Base-by-base conservation (phyloP, 1,140 invertebrate genomes). In the Linepithema humile region DNA sequence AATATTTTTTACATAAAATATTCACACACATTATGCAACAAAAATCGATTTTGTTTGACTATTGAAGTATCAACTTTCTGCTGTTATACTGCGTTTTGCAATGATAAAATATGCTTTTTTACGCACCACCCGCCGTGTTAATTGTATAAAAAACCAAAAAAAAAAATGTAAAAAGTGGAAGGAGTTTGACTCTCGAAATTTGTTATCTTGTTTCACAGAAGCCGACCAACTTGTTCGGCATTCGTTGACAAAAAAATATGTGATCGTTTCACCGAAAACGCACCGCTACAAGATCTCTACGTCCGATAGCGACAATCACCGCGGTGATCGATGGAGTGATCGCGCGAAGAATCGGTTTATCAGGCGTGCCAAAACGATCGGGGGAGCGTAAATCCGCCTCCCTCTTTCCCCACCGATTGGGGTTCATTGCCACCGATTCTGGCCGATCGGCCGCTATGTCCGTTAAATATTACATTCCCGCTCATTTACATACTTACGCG, bases 381-480 rank as follows among this genome's bases (percentile, higher is more conserved):
- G 23, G 4, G 26, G 53, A 29, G 20, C 17, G 10, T 29, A 38
- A 26, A 9, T 23, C n/a, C n/a, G n/a, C n/a, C n/a, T n/a, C n/a
- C n/a, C n/a, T n/a, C n/a, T n/a, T n/a, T n/a, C 1, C 43, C 17
- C n/a, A n/a, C 69, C 10, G 53, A 62, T 74, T 35, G 15, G 48
- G 32, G 88, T 85, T 89, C 87, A 78, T 87, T 86, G 85, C 74
- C 87, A 85, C 43, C 48, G 64, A 84, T 70, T 59, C 4, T 45
- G 35, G 32, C 9, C 48, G 45, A 65, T 6, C 45, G 70, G 83
- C 78, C 62, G 38, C 38, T 62, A 65, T 29, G 69, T 53, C 9
- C 85, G 82, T 59, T 85, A 88, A 89, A 87, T 45, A 80, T 85
- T 69, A 70, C 48, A 50, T 55, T 65, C 72, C 57, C 5, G 48